A percentile compares a stretch with the other conserved stretches of the same genome.
These are phyloP conservation scores for Etia nguti DNA, from an alignment of 2,113 vertebrate genomes.

Conservation along the genomic window DNA sequence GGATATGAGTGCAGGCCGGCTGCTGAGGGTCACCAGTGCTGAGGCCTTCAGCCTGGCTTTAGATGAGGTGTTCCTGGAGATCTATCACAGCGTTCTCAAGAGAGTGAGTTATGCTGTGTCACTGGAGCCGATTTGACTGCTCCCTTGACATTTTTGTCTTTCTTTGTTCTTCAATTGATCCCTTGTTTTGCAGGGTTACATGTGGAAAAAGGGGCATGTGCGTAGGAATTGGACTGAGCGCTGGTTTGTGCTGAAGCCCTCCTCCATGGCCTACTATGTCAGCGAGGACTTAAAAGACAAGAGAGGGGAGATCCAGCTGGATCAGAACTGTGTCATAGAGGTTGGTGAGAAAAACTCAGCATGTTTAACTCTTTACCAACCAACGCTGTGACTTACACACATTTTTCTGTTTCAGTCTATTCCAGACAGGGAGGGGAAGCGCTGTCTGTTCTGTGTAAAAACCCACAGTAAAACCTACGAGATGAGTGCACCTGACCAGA, in stretches of 20 bases:
- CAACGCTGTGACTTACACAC: not conserved
- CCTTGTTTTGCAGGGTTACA: conserved; percentile 68
- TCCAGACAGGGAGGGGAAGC: conserved; percentile 74
- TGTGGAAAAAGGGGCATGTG: conserved; percentile 79
- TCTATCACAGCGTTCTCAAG: conserved; percentile 77
- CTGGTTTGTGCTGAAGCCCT: conserved; percentile 77
- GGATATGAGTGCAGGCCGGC: conserved; percentile 52
- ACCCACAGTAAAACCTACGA: conserved; percentile 72
- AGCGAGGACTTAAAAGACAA: conserved; percentile 75
- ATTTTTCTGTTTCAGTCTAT: conserved; percentile 52
- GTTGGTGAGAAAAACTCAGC: conserved; percentile 38
- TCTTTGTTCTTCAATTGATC: not conserved
- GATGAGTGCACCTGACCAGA: conserved; percentile 75
- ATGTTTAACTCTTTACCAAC: not conserved
- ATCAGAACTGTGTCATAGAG: conserved; percentile 69
- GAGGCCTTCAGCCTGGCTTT: conserved; percentile 73
- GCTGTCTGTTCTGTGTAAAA: conserved; percentile 77
- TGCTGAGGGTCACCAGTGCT: conserved; percentile 59
- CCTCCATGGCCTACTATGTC: conserved; percentile 67
- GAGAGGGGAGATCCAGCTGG: conserved; percentile 73
- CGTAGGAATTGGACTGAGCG: conserved; percentile 80
- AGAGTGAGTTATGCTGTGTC: conserved; percentile 50
- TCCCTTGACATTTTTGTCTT: not conserved
- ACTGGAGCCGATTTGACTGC: not conserved
- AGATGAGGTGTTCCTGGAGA: conserved; percentile 75